phyloP scores from a whole-genome alignment of 92 coral and sea anemone genomes.

The Zoanthus solanderi region DNA sequence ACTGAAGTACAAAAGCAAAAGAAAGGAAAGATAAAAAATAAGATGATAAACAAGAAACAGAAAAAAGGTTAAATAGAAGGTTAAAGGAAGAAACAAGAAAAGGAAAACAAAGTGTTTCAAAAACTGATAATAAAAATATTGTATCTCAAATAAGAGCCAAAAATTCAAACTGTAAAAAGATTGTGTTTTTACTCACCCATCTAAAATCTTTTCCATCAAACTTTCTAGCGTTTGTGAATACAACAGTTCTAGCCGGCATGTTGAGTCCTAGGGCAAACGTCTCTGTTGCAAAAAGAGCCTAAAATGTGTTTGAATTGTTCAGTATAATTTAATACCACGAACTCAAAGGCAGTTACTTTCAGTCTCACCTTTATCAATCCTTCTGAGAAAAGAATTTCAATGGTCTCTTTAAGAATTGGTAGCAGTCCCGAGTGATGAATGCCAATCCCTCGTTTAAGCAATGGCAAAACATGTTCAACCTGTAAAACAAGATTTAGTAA shows the following conservation, averaged over 20 bases:
- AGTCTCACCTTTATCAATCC: conserved; percentile 91
- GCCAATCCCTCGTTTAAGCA: conserved; percentile 95
- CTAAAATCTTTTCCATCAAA: conserved; percentile 99
- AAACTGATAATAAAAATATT: no score
- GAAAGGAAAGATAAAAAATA: no score
- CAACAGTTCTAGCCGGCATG: conserved; percentile 99
- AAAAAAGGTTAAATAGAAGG: not conserved
- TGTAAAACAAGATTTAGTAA: not conserved
- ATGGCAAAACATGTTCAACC: conserved; percentile 97
- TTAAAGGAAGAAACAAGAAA: not conserved
- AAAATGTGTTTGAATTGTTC: not conserved
- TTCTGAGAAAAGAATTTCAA: conserved; percentile 95
- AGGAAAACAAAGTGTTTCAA: not conserved
- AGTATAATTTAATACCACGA: no score
- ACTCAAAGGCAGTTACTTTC: no score
- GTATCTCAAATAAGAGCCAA: no score
- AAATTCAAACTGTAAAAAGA: not conserved
- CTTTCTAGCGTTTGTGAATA: conserved; percentile 93
- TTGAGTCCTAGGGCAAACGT: conserved; percentile 99
- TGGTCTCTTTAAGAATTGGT: conserved; percentile 95
- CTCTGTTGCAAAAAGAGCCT: conserved; percentile 99
- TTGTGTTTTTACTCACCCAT: conserved; percentile 80
- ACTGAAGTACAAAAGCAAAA: no score
- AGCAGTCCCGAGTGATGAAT: conserved; percentile 98
- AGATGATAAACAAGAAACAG: not conserved